phyloP scores from a whole-genome alignment of 1,140 invertebrate genomes.

The Rhopalosiphum padi region DNA sequence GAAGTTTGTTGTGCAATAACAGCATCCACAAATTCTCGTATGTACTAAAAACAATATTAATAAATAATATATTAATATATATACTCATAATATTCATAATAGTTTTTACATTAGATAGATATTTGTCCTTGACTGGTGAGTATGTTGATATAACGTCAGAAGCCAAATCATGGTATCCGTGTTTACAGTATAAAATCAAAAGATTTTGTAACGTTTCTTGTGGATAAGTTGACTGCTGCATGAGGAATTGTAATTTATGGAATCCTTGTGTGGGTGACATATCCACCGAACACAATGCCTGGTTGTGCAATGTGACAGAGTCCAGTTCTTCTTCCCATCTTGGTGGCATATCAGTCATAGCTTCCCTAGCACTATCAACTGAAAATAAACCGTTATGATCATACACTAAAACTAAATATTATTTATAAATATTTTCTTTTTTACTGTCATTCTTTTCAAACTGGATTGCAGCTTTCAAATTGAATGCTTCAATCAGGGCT shows the following conservation, averaged over 20 bases:
- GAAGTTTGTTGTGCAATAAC: conserved; percentile 97
- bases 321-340: conserved; percentile 96
- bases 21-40: conserved; percentile 91
- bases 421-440: conserved; percentile 56
- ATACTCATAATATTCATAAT: no score
- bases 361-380: conserved; percentile 91
- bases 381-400: background rate
- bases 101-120: conserved; percentile 86
- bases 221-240: conserved; percentile 96
- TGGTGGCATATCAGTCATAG: conserved; percentile 97
- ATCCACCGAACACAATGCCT: conserved; percentile 95
- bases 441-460: conserved; percentile 95
- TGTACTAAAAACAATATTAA: conserved; percentile 70
- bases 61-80: no score
- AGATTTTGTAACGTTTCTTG: conserved; percentile 98
- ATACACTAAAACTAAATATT: background rate
- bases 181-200: conserved; percentile 93
- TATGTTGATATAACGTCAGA: conserved; percentile 98
- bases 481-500: conserved; percentile 97
- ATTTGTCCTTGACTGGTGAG: conserved; percentile 95
- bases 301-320: conserved; percentile 97
- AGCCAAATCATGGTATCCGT: conserved; percentile 96
- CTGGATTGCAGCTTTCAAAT: conserved; percentile 98
- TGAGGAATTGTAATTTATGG: conserved; percentile 95
- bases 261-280: conserved; percentile 90